phyloP scores from a whole-genome alignment of 2,797 vertebrate species.

The Arrhamphus sclerolepis region DNA sequence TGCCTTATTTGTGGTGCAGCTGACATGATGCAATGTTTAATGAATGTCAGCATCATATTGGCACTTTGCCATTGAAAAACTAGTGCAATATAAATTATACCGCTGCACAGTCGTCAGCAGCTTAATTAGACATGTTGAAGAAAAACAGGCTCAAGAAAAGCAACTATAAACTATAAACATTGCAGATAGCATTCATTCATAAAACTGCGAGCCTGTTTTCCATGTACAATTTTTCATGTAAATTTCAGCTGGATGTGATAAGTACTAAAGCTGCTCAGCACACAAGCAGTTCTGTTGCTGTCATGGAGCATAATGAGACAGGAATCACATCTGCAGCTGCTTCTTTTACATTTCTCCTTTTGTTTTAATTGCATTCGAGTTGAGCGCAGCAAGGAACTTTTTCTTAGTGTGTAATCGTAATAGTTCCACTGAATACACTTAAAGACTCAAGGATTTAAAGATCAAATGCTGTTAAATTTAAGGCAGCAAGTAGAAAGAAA shows the following conservation, averaged over 20 bases:
- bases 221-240: conserved; percentile 8
- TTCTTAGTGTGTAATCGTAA: conserved; percentile 6
- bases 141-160: too few relatives aligned
- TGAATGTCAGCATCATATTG: not conserved
- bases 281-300: not conserved
- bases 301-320: conserved; percentile 18
- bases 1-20: too few relatives aligned
- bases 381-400: conserved; percentile 1
- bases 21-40: not conserved
- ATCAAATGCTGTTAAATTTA: not conserved
- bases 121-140: too few relatives aligned
- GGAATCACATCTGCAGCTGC: not conserved
- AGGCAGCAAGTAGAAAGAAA: not conserved
- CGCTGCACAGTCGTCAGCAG: not conserved
- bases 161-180: too few relatives aligned
- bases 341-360: conserved; percentile 12
- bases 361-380: conserved; percentile 19
- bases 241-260: not conserved
- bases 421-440: conserved; percentile 1
- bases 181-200: too few relatives aligned
- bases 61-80: not conserved
- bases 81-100: not conserved
- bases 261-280: not conserved
- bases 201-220: not conserved
- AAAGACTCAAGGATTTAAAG: not conserved